Evolutionary conservation across 64 coral and sea anemone genomes (phyloP).

Genomic region (Dendrophyllia cribrosa): DNA sequence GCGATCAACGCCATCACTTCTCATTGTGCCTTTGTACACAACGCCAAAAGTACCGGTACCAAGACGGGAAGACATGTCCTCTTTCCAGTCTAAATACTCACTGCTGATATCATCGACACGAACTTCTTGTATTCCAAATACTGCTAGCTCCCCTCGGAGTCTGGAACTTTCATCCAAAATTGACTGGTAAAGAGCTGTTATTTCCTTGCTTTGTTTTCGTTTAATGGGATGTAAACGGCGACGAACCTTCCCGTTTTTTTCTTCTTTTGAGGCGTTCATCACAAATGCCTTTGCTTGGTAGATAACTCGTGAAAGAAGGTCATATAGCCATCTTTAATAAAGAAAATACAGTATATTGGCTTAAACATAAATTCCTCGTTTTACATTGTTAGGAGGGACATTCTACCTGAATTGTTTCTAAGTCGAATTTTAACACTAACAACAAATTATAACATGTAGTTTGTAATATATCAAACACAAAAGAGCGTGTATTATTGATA

Average conservation of each 20-base stretch:
- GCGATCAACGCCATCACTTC: background rate
- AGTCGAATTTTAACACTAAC: no score
- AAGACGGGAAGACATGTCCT: background rate
- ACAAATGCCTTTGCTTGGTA: background rate
- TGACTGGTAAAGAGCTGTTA: background rate
- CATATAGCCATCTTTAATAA: background rate
- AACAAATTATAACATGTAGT: no score
- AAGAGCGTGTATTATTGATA: no score
- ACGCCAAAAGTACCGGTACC: background rate
- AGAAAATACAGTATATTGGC: background rate
- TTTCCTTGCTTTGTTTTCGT: background rate
- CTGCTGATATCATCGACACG: background rate
- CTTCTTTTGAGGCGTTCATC: no score
- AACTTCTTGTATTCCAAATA: conserved; percentile 9
- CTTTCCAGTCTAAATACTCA: background rate
- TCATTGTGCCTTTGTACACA: conserved; percentile 18
- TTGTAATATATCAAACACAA: no score
- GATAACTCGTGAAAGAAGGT: background rate
- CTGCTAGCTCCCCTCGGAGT: background rate
- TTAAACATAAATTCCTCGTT: background rate
- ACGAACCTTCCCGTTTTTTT: background rate
- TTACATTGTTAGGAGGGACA: no score
- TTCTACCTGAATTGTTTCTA: no score
- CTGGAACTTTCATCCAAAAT: background rate
- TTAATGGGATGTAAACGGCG: background rate